A percentile compares a stretch with the other conserved stretches of the same genome.
phyloP scores from a whole-genome alignment of 1,140 invertebrate genomes.

The Tribolium madens region DNA sequence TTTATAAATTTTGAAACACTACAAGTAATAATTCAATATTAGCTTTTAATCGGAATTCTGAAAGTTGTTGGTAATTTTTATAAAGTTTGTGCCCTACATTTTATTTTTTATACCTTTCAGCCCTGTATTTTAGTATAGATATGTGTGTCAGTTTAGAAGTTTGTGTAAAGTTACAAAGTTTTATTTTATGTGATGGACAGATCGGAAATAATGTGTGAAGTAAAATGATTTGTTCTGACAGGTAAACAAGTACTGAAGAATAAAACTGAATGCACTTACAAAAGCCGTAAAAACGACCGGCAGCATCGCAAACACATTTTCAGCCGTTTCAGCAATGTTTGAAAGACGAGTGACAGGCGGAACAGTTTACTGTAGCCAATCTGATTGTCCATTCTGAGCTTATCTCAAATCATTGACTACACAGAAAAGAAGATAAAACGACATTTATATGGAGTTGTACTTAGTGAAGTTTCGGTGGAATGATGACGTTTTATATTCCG shows the following conservation, averaged over 20 bases:
- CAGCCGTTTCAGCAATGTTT: conserved; percentile 34
- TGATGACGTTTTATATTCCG: conserved; percentile 32
- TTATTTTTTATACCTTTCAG: too few relatives aligned
- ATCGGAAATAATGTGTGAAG: conserved; percentile 25
- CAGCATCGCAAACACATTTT: conserved; percentile 21
- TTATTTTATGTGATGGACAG: conserved; percentile 24
- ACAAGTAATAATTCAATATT: too few relatives aligned
- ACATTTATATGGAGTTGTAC: conserved; percentile 10
- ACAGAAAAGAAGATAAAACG: conserved; percentile 29
- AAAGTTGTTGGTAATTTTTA: too few relatives aligned
- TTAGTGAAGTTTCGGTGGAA: conserved; percentile 17
- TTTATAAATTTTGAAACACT: too few relatives aligned
- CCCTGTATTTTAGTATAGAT: too few relatives aligned
- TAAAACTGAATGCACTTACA: conserved; percentile 27
- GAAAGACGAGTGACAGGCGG: conserved; percentile 30
- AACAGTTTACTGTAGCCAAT: conserved; percentile 40
- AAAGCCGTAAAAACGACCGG: conserved; percentile 9
- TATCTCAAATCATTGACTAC: conserved; percentile 39
- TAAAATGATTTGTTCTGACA: conserved; percentile 31
- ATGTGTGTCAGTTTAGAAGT: too few relatives aligned
- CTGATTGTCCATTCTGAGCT: conserved; percentile 38
- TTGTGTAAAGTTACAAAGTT: too few relatives aligned
- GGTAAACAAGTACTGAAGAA: conserved; percentile 10
- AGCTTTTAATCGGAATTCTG: too few relatives aligned
- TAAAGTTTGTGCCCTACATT: too few relatives aligned